Base-by-base conservation (phyloP, 2,888 invertebrate genomes). In the Zeuzera pyrina region DNA sequence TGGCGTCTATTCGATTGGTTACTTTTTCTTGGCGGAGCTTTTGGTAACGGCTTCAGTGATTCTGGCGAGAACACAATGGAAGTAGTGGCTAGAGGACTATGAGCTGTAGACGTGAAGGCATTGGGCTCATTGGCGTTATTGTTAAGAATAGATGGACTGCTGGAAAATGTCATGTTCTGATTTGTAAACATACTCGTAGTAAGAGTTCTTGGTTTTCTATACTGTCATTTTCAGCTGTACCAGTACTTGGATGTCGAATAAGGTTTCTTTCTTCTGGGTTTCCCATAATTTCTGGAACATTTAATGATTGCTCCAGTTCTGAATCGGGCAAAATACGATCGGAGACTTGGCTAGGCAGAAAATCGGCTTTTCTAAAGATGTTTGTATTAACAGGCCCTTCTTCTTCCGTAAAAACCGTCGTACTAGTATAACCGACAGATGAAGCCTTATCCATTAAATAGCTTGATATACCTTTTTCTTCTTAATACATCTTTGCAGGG, bases 1-100 rank as follows among this genome's bases (percentile, higher is more conserved):
- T 45, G 50, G 35, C 46, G 45, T 47, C 47, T 46, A 34, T 45
- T 49, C 10, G 40, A 33, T 42, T 45, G 45, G 29, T 34, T 45
- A 12, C 13, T 29, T 47, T 53, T 49, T 40, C 49, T 45, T 34
- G 47, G 49, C 16, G 47, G 42, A 39, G 52, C 42, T 26, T 43
- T 42, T 36, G 39, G 45, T 29, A 49, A 42, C 12, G 47, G 43
- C 29, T 42, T 40, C 8, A 30, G 19, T 38, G 32, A 8, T 23
- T 23, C 2, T 11, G 23, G 23, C 10, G n/a, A 23, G 10, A 23
- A 23, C 11, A 23, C 10, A 23, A 4, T 23, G 10, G 23, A 23
- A 10, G 7, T 23, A 23, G 10, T 23, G 23, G 7, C 10, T 5
- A 23, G 7, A 10, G 23, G 23, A 23, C 10, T 23, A 23, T 11